Evolutionary conservation across 2,797 vertebrate genomes (phyloP), one percentile per base, ranked within the genome.

Genomic region (Sebastes nivosus): DNA sequence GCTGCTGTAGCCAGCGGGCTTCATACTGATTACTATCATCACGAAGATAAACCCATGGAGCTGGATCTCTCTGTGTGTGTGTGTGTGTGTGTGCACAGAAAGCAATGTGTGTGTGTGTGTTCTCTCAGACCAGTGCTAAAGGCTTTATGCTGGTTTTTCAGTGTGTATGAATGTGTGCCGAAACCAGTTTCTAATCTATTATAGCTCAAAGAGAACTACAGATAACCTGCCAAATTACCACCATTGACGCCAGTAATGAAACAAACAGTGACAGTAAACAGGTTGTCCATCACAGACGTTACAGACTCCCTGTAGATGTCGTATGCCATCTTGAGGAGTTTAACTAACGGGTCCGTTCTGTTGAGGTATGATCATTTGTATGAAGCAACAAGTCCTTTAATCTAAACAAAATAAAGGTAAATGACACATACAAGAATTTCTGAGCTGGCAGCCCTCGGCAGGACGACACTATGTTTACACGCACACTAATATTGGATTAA

Each of bases 21-120:
- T 91, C 81, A 85, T 91, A 87, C 93, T 95, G 93, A 94, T 93
- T 92, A 93, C 87, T 89, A 93, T 95, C 91, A 94, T 94, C 92
- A 93, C 87, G 87, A 94, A 89, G 88, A 91, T 93, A 93, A 94
- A 92, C 89, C 83, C 87, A 80, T 75, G 79, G 70, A 89, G 88
- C 81, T 72, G 54, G 4, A n/a, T 57, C 75, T 79, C 74, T 76
- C 25, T 88, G 32, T 79, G 74, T 77, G 60, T 70, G 58, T 88
- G 69, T 74, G 32, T 79, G 74, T 79, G 34, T 67, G 67, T 75
- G 65, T 10, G 68, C 34, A 16, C 66, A 24, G 61, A 59, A 73
- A 60, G 52, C 67, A 83, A 50, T 63, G 46, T 69, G 71, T 69
- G 25, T 72, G 29, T 79, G 46, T 78, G 46, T 76, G 71, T 65